Evolutionary conservation across 2,888 invertebrate species (phyloP), one percentile per base, ranked within the genome.

Genomic region (Anaspis maculata): DNA sequence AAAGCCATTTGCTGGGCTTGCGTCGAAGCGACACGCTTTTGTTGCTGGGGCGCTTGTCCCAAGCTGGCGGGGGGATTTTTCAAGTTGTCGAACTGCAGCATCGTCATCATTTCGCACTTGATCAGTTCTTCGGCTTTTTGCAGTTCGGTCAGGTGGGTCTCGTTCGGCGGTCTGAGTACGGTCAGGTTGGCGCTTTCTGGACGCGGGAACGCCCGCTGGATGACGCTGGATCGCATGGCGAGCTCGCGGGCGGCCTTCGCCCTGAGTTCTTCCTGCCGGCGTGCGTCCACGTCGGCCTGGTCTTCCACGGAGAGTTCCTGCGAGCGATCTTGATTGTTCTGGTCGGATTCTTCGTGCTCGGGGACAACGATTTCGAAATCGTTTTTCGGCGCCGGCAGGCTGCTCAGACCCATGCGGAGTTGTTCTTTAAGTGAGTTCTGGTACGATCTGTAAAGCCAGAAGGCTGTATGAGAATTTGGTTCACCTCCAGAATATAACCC

Each of bases 291-390:
- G 56, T 90, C 90, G 0, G 89, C 84, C 64, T 91, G 90, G 66
- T 91, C 95, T 56, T 90, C 89, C 1, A 85, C 51, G 23, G 46
- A 32, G 12, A 54, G 41, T 6, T 48, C 41, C 22, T 46, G 47
- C n/a, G n/a, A n/a, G 2, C 45, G 42, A 21, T 35, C 13, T 31
- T 36, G 16, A 6, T 32, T 25, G 19, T 53, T 39, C 1, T 63
- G 51, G 39, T 69, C 66, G 34, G 72, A 69, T 28, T 71, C 72
- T 32, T 84, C 83, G 32, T 80, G 76, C 41, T 94, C 94, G 0
- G 96, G 95, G 9, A 96, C 88, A 24, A 97, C 95, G 54, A 97
- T 95, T 70, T 98, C 97, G 63, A 94, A 99, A 67, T 99, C 97
- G 61, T 99, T 97, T 49, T 86, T 84, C 0, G 98, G 97, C 1